Conservation (phyloP, 2,113 vertebrate genomes). For the Panthera tigris region DNA sequence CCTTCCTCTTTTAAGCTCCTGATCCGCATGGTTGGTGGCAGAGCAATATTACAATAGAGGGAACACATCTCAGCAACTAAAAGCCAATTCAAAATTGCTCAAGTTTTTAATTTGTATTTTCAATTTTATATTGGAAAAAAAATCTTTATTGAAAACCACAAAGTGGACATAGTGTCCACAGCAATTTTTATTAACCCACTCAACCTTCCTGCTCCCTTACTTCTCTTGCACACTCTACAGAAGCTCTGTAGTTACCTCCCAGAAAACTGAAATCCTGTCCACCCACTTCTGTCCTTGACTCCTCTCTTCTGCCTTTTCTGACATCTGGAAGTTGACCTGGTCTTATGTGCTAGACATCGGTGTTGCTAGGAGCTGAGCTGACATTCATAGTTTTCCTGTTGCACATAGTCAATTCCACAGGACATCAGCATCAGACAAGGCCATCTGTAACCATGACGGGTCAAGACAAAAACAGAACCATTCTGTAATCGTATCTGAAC, state of each 20-base stretch:
- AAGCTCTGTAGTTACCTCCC: background rate
- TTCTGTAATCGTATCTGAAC: background rate
- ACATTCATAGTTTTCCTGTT: background rate
- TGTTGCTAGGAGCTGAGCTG: background rate
- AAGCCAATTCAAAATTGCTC: background rate
- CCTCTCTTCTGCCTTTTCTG: background rate
- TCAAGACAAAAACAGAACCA: background rate
- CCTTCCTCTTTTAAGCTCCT: background rate
- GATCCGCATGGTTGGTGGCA: background rate
- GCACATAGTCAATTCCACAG: background rate
- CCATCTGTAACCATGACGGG: background rate
- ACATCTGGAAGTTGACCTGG: background rate
- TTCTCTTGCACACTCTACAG: background rate
- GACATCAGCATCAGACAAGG: background rate
- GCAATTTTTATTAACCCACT: background rate
- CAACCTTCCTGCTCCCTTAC: background rate
- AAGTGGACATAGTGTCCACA: background rate
- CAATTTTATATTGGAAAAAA: background rate
- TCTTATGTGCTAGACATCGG: background rate
- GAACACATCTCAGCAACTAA: background rate
- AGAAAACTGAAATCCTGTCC: background rate
- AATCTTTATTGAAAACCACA: background rate
- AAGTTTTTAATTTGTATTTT: background rate
- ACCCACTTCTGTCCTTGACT: background rate
- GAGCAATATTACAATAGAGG: background rate